A percentile compares a stretch with the other conserved stretches of the same genome.
Conservation (phyloP, 92 coral and sea anemone genomes). For the Porites lobata region DNA sequence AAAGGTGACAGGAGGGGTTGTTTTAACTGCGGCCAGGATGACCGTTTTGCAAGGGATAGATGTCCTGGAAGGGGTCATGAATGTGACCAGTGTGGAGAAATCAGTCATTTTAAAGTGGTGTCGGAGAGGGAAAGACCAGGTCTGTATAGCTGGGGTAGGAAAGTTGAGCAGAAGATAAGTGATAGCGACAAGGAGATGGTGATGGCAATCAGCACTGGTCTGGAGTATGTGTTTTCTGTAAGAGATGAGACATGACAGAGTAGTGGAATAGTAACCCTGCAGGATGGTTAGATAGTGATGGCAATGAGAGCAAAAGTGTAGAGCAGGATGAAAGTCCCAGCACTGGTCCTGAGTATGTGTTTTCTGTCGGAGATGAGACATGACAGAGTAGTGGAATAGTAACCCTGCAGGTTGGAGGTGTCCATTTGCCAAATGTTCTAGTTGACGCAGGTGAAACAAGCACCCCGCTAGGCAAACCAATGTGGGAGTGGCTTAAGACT, state of each 20-base stretch:
- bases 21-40: constrained; percentile 43
- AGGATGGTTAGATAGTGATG: constrained; percentile 17
- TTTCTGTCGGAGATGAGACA: not conserved
- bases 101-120: no score
- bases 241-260: not conserved
- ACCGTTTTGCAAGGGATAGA: constrained; percentile 11
- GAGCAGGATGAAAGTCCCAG: not conserved
- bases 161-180: not conserved
- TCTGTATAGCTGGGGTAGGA: not conserved
- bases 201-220: not conserved
- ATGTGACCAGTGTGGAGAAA: constrained; percentile 29
- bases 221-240: constrained; percentile 8
- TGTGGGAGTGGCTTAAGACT: no score
- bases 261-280: constrained; percentile 33
- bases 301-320: not conserved
- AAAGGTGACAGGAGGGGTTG: constrained; percentile 20
- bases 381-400: constrained; percentile 21
- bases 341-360: constrained; percentile 18
- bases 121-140: not conserved
- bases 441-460: no score
- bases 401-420: constrained; percentile 36
- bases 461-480: no score
- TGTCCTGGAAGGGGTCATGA: not conserved
- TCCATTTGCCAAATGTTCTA: constrained; percentile 35
- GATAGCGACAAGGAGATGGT: not conserved